Percentiles rank a stretch among this genome's conserved stretches.
phyloP scores from a whole-genome alignment of 2,888 invertebrate species.

The Heteropelma amictum region DNA sequence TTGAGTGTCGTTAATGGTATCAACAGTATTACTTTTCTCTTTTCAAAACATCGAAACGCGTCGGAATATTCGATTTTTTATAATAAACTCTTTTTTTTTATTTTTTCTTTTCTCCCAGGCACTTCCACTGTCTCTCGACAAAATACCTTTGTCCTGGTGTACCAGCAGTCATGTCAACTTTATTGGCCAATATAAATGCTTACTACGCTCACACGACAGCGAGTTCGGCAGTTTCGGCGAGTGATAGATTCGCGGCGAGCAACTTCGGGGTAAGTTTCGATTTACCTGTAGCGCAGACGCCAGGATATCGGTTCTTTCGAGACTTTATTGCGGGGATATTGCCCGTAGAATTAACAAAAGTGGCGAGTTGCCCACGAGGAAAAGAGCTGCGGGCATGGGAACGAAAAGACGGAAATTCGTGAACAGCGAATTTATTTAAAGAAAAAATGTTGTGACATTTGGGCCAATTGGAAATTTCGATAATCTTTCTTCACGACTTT shows the following conservation, averaged over 20 bases:
- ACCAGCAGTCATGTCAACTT: conserved; percentile 99
- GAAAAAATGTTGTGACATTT: not conserved
- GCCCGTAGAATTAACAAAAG: not conserved
- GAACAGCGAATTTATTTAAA: not conserved
- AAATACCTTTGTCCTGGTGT: conserved; percentile 99
- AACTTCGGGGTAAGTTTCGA: conserved; percentile 95
- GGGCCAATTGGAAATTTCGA: too few relatives aligned
- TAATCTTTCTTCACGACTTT: too few relatives aligned
- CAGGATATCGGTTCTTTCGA: conserved; percentile 3
- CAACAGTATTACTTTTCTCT: too few relatives aligned
- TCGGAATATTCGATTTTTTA: not conserved
- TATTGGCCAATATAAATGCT: conserved; percentile 99
- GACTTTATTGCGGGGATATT: not conserved
- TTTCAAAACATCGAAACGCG: too few relatives aligned
- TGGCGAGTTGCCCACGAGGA: not conserved
- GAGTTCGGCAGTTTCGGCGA: conserved; percentile 98
- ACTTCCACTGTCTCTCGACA: conserved; percentile 99
- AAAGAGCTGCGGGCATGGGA: not conserved
- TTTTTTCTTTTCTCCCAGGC: conserved; percentile 81
- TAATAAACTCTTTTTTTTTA: not conserved
- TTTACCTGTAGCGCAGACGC: conserved; percentile 6
- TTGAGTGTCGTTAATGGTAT: too few relatives aligned
- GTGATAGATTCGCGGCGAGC: conserved; percentile 99
- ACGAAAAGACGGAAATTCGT: not conserved
- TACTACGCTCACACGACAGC: conserved; percentile 99